A percentile compares a stretch with the other conserved stretches of the same genome.
phyloP scores from a whole-genome alignment of 2,888 invertebrate species.

The Pandemis heparana region DNA sequence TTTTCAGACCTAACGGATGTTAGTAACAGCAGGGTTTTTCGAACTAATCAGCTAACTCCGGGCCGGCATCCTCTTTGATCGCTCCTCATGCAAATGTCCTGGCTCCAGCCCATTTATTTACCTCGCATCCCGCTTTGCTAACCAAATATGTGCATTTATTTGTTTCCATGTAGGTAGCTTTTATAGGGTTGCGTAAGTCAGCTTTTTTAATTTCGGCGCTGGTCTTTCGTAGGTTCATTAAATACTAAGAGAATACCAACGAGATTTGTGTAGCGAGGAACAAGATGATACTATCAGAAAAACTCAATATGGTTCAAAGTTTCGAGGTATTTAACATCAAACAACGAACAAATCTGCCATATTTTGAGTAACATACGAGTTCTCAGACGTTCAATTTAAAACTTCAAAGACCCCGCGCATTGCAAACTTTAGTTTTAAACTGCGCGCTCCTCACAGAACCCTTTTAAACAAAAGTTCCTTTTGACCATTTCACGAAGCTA shows the following conservation, averaged over 20 bases:
- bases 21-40: slow-evolving; percentile 26
- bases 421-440: not conserved
- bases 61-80: slow-evolving; percentile 56
- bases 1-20: slow-evolving; percentile 19
- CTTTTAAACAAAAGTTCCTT: slow-evolving; percentile 18
- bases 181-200: slow-evolving; percentile 22
- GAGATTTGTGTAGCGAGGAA: not conserved
- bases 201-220: not conserved
- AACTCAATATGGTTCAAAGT: too few relatives aligned
- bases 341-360: too few relatives aligned
- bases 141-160: slow-evolving; percentile 83
- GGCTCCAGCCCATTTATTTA: slow-evolving; percentile 60
- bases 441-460: slow-evolving; percentile 16
- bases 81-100: slow-evolving; percentile 74
- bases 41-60: slow-evolving; percentile 49
- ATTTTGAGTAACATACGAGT: too few relatives aligned
- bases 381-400: not conserved
- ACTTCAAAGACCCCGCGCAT: not conserved
- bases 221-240: not conserved
- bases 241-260: not conserved
- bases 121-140: slow-evolving; percentile 66
- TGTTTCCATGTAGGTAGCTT: slow-evolving; percentile 49
- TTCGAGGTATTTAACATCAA: too few relatives aligned
- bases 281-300: not conserved
- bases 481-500: slow-evolving; percentile 35